A percentile compares a stretch with the other conserved stretches of the same genome.
phyloP scores from a whole-genome alignment of 2,888 invertebrate species.

The Loripinus fragilis region DNA sequence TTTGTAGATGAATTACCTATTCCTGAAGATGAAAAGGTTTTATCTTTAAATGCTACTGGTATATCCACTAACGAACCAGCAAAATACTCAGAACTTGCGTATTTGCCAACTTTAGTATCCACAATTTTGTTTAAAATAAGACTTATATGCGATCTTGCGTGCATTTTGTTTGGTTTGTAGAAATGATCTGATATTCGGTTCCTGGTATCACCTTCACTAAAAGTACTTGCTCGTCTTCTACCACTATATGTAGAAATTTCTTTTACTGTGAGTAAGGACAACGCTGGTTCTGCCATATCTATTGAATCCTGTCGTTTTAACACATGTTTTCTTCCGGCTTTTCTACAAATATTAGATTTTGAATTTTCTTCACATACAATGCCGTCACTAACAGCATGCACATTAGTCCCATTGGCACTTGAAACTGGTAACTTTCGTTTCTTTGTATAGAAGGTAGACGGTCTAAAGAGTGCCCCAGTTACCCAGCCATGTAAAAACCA shows the following conservation, averaged over 20 bases:
- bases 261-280: neutral
- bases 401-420: no score
- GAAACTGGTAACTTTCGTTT: no score
- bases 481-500: conserved; percentile 27
- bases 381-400: neutral
- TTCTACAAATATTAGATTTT: neutral
- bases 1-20: neutral
- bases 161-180: neutral
- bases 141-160: neutral
- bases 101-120: conserved; percentile 8
- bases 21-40: neutral
- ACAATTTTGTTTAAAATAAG: neutral
- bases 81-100: conserved; percentile 21
- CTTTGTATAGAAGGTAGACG: conserved; percentile 31
- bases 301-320: neutral
- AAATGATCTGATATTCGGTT: no score
- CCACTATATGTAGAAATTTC: neutral
- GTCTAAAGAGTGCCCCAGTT: conserved; percentile 26
- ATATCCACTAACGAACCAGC: conserved; percentile 22
- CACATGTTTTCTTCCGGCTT: neutral
- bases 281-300: neutral
- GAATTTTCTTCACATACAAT: neutral
- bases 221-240: neutral
- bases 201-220: conserved; percentile 1
- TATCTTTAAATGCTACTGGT: neutral